phyloP scores from a whole-genome alignment of 1,140 invertebrate species.

The Drosophila yakuba region DNA sequence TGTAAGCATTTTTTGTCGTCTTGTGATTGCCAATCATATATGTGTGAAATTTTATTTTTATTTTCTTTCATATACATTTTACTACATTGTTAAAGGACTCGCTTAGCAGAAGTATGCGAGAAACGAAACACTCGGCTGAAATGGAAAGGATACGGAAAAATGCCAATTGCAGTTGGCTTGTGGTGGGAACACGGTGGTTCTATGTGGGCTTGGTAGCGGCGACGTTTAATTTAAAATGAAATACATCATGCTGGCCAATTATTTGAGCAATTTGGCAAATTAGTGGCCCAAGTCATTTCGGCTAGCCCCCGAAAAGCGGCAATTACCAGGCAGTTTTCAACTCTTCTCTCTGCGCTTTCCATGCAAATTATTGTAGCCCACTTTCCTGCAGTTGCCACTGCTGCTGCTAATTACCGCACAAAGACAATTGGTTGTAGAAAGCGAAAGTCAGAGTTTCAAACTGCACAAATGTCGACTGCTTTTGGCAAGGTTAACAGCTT shows the following conservation, averaged over 20 bases:
- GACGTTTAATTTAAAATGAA: conserved; percentile 74
- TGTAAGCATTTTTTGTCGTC: too few relatives aligned
- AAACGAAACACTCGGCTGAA: conserved; percentile 14
- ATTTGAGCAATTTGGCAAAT: conserved; percentile 78
- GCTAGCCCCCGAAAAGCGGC: conserved; percentile 46
- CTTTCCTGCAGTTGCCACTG: conserved; percentile 46
- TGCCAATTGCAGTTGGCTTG: conserved; percentile 68
- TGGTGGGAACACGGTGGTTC: conserved; percentile 18
- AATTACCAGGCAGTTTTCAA: conserved; percentile 53
- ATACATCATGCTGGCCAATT: conserved; percentile 74
- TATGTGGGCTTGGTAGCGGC: conserved; percentile 37
- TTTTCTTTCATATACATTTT: too few relatives aligned
- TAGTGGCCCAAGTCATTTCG: conserved; percentile 61
- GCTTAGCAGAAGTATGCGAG: not conserved
- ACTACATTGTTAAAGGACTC: conserved; percentile 13
- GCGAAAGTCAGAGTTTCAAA: conserved; percentile 20
- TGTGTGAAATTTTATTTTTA: not conserved
- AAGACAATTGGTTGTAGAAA: conserved; percentile 29
- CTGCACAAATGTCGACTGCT: conserved; percentile 25
- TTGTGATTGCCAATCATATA: too few relatives aligned
- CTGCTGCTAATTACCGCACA: conserved; percentile 56
- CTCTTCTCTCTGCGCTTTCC: not conserved
- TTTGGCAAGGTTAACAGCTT: conserved; percentile 43
- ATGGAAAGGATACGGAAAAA: conserved; percentile 41
- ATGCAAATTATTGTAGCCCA: conserved; percentile 55